phyloP scores from a whole-genome alignment of 2,888 invertebrate genomes.

The Philaethria dido region DNA sequence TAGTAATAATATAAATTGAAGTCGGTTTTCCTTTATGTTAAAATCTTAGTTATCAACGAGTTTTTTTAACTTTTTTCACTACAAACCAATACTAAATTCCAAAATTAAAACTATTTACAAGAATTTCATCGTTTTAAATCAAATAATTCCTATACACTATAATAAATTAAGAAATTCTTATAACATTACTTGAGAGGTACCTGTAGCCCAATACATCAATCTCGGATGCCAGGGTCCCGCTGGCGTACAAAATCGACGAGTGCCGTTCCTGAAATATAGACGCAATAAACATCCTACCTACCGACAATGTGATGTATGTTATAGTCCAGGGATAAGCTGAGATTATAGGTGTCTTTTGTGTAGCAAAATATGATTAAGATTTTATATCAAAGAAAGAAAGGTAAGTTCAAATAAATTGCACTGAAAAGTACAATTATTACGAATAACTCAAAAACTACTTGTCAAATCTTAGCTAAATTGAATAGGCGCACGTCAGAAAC shows the following conservation, averaged over 20 bases:
- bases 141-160: constrained; percentile 13
- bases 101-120: neutral
- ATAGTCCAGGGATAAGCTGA: constrained; percentile 24
- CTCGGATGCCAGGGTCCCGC: constrained; percentile 35
- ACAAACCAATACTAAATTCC: too few relatives aligned
- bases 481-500: too few relatives aligned
- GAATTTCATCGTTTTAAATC: constrained; percentile 4
- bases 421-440: too few relatives aligned
- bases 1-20: too few relatives aligned
- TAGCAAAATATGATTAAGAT: constrained; percentile 2
- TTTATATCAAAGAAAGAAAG: too few relatives aligned
- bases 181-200: constrained; percentile 20
- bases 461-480: too few relatives aligned
- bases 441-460: too few relatives aligned
- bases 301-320: constrained; percentile 43
- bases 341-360: neutral
- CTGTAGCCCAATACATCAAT: constrained; percentile 35
- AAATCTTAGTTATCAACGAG: too few relatives aligned
- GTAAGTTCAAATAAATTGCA: too few relatives aligned
- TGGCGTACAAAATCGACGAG: constrained; percentile 42
- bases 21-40: too few relatives aligned
- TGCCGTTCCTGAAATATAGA: constrained; percentile 43
- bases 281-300: constrained; percentile 48
- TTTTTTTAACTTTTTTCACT: too few relatives aligned
- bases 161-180: constrained; percentile 27